Conservation (phyloP, 2,797 vertebrate species). For the Notamacropus eugenii region DNA sequence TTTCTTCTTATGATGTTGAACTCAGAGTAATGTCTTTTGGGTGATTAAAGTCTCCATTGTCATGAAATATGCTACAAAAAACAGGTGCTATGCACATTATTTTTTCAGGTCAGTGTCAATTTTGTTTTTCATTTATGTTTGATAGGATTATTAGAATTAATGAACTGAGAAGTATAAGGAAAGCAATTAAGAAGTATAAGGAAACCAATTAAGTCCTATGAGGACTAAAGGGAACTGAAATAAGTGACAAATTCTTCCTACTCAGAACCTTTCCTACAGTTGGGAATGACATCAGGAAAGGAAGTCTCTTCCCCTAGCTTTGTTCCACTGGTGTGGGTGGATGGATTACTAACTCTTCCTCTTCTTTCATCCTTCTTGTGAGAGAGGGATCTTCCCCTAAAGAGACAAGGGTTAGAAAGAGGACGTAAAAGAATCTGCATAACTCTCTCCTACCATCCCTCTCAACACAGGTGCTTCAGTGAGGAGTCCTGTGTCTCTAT, state of each 20-base stretch:
- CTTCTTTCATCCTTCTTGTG: background rate
- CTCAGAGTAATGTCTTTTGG: conserved; percentile 7
- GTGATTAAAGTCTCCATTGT: background rate
- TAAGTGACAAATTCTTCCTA: background rate
- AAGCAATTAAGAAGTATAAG: background rate
- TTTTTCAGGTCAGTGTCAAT: background rate
- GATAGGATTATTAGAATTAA: background rate
- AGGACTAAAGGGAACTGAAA: background rate
- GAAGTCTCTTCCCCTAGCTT: background rate
- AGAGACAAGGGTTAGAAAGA: background rate
- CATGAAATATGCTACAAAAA: background rate
- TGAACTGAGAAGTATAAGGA: background rate
- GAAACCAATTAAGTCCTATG: background rate
- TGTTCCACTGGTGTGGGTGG: background rate
- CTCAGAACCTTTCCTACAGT: background rate
- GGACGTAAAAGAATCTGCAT: background rate
- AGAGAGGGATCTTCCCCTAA: background rate
- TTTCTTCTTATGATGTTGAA: background rate
- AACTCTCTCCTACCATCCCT: conserved; percentile 33
- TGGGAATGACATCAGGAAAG: background rate
- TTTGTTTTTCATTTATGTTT: background rate
- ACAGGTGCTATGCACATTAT: background rate
- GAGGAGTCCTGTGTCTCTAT: conserved; percentile 97
- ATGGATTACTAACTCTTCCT: background rate
- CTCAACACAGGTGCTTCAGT: conserved; percentile 92